These are phyloP conservation scores for Sclerurus mexicanus DNA, from an alignment of 2,113 vertebrate genomes.

Conservation along the genomic window DNA sequence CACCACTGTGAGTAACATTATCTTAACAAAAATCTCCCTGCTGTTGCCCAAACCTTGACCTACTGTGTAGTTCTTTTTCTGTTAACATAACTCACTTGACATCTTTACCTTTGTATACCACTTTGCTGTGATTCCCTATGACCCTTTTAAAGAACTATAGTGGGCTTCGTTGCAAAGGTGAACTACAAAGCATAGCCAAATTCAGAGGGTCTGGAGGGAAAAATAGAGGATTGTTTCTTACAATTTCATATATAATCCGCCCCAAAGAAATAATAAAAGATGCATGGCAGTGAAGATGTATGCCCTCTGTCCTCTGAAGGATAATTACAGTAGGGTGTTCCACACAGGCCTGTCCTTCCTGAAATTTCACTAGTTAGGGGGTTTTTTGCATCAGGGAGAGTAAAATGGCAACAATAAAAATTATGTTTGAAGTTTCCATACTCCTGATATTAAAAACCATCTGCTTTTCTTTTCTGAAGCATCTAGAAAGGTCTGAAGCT, in stretches of 20 bases:
- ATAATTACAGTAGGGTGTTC: background rate
- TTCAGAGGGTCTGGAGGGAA: background rate
- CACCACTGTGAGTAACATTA: conserved; percentile 4
- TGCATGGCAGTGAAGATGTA: background rate
- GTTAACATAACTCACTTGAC: conserved; percentile 54
- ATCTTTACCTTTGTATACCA: conserved; percentile 48
- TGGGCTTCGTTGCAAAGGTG: background rate
- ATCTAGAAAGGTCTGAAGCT: background rate
- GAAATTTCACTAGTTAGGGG: background rate
- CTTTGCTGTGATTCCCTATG: conserved; percentile 16
- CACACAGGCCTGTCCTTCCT: background rate
- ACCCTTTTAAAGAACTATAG: conserved; percentile 10
- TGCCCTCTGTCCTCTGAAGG: background rate
- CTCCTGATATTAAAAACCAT: background rate
- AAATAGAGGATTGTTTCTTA: background rate
- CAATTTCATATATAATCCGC: background rate
- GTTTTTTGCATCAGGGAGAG: background rate
- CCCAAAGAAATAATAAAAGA: background rate
- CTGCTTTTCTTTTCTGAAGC: background rate
- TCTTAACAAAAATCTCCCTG: conserved; percentile 48
- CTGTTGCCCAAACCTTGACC: conserved; percentile 57
- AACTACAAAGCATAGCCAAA: background rate
- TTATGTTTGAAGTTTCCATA: background rate
- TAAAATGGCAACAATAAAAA: background rate
- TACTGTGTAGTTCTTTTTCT: conserved; percentile 40